phyloP scores from a whole-genome alignment of 2,113 vertebrate species.

The Ia io region DNA sequence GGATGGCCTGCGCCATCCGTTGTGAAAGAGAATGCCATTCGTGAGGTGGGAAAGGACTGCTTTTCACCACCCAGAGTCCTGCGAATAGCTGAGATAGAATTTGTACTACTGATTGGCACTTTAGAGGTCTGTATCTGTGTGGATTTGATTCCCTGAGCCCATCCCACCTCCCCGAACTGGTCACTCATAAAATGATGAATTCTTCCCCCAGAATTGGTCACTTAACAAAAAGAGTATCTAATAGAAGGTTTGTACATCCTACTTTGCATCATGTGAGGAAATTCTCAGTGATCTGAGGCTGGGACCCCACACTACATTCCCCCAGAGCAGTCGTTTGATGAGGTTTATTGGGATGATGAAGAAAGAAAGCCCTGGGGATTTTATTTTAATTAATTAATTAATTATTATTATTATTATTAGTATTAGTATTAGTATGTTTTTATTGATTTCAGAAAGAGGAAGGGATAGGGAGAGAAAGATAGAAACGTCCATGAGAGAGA shows the following conservation, averaged over 20 bases:
- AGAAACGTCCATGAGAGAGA: not conserved
- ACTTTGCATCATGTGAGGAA: not conserved
- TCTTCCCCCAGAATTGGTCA: not conserved
- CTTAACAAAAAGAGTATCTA: not conserved
- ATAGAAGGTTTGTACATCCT: not conserved
- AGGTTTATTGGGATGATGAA: not conserved
- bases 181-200: not conserved
- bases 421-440: no score
- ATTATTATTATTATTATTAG: no score
- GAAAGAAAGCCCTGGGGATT: not conserved
- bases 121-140: not conserved
- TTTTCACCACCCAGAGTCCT: not conserved
- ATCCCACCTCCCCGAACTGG: not conserved
- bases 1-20: not conserved
- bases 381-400: no score
- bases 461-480: not conserved
- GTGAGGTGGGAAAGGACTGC: constrained; percentile 5
- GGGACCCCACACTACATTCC: not conserved
- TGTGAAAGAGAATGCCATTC: constrained; percentile 4
- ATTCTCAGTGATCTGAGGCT: not conserved
- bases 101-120: not conserved
- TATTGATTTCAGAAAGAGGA: not conserved
- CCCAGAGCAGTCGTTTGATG: not conserved
- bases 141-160: not conserved
- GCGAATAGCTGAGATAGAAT: not conserved